Evolutionary conservation across 2,797 vertebrate species (phyloP).

Genomic region (Hydrophis major): DNA sequence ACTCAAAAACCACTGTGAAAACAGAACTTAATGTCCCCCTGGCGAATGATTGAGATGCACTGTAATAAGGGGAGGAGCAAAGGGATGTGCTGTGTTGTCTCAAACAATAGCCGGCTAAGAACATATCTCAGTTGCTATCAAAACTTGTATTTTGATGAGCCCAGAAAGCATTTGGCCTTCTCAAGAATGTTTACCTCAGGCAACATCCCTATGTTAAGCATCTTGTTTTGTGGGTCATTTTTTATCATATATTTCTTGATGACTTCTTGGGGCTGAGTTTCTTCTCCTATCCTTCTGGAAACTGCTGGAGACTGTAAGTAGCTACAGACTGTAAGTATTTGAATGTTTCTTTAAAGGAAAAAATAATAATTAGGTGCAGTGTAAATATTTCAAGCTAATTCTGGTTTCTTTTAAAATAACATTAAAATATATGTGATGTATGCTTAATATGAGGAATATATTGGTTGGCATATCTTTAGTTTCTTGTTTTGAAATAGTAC

Average conservation of each 20-base stretch:
- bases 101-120: constrained; percentile 20
- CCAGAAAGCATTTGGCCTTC: neutral
- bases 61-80: constrained; percentile 34
- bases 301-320: constrained; percentile 20
- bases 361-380: neutral
- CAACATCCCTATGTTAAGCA: neutral
- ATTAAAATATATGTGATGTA: neutral
- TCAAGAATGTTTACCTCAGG: neutral
- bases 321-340: neutral
- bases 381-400: neutral
- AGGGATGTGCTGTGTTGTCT: constrained; percentile 2
- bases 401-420: neutral
- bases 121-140: constrained; percentile 6
- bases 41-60: neutral
- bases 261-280: constrained; percentile 12
- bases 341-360: constrained; percentile 7
- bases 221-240: neutral
- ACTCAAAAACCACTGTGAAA: constrained; percentile 3
- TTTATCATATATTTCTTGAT: constrained; percentile 6
- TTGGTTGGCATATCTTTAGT: neutral
- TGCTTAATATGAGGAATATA: neutral
- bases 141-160: constrained; percentile 27
- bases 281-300: neutral
- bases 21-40: neutral
- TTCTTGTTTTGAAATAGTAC: neutral